Base-by-base conservation (phyloP, 2,113 vertebrate genomes). In the Cyprinus carpio region DNA sequence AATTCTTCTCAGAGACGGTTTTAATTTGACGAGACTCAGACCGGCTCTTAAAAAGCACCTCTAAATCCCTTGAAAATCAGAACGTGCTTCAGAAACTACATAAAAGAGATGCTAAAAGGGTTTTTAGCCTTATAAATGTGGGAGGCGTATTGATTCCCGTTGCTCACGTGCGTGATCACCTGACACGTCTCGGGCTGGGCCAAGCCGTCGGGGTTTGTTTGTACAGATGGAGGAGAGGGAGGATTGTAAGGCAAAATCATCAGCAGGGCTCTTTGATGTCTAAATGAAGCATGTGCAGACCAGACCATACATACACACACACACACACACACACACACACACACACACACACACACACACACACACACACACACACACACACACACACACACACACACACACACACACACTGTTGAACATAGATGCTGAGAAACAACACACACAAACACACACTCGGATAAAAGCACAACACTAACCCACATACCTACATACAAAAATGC, bases 201-300 rank as follows among this genome's bases (percentile, higher is more conserved):
- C 87, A 90, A 93, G 85, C 92, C 92, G 90, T 90, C 90, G 87
- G 84, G 88, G 90, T 96, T 92, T 96, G 95, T 97, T 97, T 97
- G 94, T 92, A 95, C 95, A 96, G 94, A 96, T 95, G 95, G 93
- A 95, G 93, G 86, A 87, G 92, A 93, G 85, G 89, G 92, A 9
- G 90, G 92, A 92, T 93, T 94, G 94, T 92, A 91, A 92, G 93
- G 91, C 92, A 95, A 96, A 96, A 95, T 95, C 91, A 90, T 95
- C 93, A 94, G 91, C 89, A 93, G 90, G 4, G 87, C 81, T 88
- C 96, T 98, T 97, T 99, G 96, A 98, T 96, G 96, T 96, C 95
- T 91, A 93, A 94, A 96, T 94, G 92, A 94, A 89, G 91, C 93
- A 95, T 95, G 92, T 95, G 96, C 94, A 94, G 92, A 93, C 94